These are phyloP conservation scores for Prinia subflava DNA, from an alignment of 2,113 vertebrate genomes.

Conservation along the genomic window DNA sequence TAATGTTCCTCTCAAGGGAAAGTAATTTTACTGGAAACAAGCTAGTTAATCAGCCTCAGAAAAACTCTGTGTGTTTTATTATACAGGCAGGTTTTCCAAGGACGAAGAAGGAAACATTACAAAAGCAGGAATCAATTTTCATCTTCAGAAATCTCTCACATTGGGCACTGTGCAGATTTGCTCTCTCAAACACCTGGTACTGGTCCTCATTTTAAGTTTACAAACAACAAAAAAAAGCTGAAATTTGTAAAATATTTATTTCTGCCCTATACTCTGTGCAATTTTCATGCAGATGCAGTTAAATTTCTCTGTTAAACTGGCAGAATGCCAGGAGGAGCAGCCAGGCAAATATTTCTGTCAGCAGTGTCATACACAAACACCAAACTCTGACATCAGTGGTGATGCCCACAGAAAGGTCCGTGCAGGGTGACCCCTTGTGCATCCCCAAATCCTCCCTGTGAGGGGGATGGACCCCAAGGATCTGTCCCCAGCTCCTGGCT, in stretches of 20 bases:
- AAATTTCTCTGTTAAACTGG: not conserved
- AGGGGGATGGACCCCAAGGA: no score
- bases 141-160: not conserved
- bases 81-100: slow-evolving; percentile 12
- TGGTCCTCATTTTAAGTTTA: not conserved
- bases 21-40: slow-evolving; percentile 61
- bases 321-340: not conserved
- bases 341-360: not conserved
- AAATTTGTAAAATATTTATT: not conserved
- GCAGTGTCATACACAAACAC: not conserved
- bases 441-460: rapidly evolving
- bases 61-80: not conserved
- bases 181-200: not conserved
- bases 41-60: slow-evolving; percentile 35
- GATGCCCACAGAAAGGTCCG: not conserved
- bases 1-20: slow-evolving; percentile 52
- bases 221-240: not conserved
- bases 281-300: not conserved
- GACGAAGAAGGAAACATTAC: not conserved
- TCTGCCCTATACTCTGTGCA: not conserved
- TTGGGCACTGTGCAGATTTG: not conserved
- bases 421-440: not conserved
- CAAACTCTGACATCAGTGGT: not conserved
- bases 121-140: not conserved
- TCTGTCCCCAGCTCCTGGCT: no score